Base-by-base conservation (phyloP, 2,797 vertebrate genomes). In the Micrastur ruficollis region DNA sequence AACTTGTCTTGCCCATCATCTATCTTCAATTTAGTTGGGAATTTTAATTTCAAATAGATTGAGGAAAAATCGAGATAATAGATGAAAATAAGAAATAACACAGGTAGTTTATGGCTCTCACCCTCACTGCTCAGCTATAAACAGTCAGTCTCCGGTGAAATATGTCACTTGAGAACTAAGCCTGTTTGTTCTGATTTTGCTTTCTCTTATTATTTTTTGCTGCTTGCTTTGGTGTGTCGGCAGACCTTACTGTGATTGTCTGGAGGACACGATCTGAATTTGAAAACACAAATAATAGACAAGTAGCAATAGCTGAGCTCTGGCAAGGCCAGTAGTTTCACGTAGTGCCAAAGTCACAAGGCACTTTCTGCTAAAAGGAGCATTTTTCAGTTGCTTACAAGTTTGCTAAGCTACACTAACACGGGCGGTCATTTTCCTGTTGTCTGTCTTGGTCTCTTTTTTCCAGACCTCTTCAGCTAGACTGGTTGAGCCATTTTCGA, bases 1-100 rank as follows among this genome's bases (percentile, higher is more conserved):
- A 89, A 89, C 53, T 92, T 71, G 40, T 59, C 63, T 90, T 52
- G 26, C 76, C 83, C 38, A 15, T 36, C 86, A 94, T 95, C 66
- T 42, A 58, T 94, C 88, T 96, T 92, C 92, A 85, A 47, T 74
- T 95, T 93, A 70, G 71, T 11, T 89, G 83, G 29, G 90, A 90
- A 80, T 95, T 92, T 92, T 95, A 89, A 95, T 96, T 97, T 96
- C 83, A 92, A 90, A 89, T 74, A 36, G 44, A 73, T 22, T 27
- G 93, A 63, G 80, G 93, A 52, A 83, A 97, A 95, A 90, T 92
- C 93, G 71, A 86, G 90, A 73, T 81, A 95, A 97, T 50, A 92
- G 59, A 74, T 59, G 87, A 91, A 90, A 93, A 93, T 47, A 86
- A 85, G 90, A 74, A 95, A 78, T 85, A 91, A 82, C 42, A 13